Evolutionary conservation across 2,888 invertebrate genomes (phyloP), one percentile per base, ranked within the genome.

Genomic region (Archips xylosteana): DNA sequence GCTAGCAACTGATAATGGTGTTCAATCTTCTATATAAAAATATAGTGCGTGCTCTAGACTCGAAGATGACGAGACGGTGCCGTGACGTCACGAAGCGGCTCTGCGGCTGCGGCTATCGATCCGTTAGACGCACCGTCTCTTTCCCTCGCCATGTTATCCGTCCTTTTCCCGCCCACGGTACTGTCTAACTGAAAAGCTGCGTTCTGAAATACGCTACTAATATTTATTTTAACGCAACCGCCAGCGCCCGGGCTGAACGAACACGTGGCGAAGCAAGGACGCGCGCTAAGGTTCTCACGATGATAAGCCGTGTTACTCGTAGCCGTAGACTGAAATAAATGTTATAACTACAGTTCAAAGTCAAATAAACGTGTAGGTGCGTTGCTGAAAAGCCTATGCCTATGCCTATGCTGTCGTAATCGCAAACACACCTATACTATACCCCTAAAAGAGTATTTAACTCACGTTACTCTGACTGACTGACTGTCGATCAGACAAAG

Each of bases 61-160:
- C 89, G 85, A 93, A 94, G 92, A 94, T 94, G 94, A 94, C 93
- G 93, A 93, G 94, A 93, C 93, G 86, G 87, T 83, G 80, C 83
- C 85, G 90, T 94, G 94, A 94, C 94, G 94, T 94, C 94, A 94
- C 90, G 83, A 87, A 88, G 88, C 87, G 89, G 89, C 90, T 94
- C 93, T 94, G 94, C 94, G 94, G 92, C 94, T 94, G 94, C 94
- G 94, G 93, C 92, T 94, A 94, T 94, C 92, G 94, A 94, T 93
- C 94, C 90, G 89, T 86, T 86, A 85, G 86, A 87, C 82, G 91
- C 83, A 86, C 83, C 85, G 84, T 91, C 90, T 87, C 88, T 83
- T 87, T 91, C 91, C 80, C 85, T 76, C 90, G 80, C 81, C 78
- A 82, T 82, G 83, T 82, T 83, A 84, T 78, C 78, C 76, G 81